Base-by-base conservation (phyloP, 2,113 vertebrate species). In the Phoxinus phoxinus region DNA sequence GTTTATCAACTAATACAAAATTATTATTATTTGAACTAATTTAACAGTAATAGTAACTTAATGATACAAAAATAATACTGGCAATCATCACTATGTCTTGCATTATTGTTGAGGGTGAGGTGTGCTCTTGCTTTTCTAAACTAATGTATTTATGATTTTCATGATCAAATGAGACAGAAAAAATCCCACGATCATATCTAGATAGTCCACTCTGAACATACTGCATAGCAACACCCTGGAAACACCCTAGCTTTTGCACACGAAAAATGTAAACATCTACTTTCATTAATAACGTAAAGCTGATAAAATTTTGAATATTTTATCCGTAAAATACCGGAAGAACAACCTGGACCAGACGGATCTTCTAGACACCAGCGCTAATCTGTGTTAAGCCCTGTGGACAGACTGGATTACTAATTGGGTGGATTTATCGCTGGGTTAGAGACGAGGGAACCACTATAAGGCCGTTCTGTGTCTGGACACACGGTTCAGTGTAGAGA, bases 371-470 rank as follows among this genome's bases (percentile, higher is more conserved):
- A 73, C 48, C 30, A 83, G 71, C 21, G 19, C 58, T 90, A 88
- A 89, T 91, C 80, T 61, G 63, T 75, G 83, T 65, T 87, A 89
- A 85, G 61, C 79, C 63, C 76, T 83, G 17, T 79, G 63, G 79
- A 84, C 86, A 86, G 88, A 84, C 75, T 58, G 82, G 85, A 84
- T 88, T 86, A 88, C 67, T 90, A 86, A 91, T 90, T 87, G 88
- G 77, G 69, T 81, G 86, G 88, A 86, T 81, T 88, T 87, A 81
- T 58, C 30, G 27, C 35, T 58, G 63, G 41, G 67, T 85, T 21
- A 77, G 41, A 74, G 56, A 84, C 9, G 69, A 27, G 10, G 51
- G 23, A 17, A 11, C 25, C 15, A 46, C 15, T 63, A 15, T 12
- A 48, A 59, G 37, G 56, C 23, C 56, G 11, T 44, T 59, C 17